Evolutionary conservation across 2,113 vertebrate species (phyloP), one percentile per base, ranked within the genome.

Genomic region (Bambusicola thoracicus): DNA sequence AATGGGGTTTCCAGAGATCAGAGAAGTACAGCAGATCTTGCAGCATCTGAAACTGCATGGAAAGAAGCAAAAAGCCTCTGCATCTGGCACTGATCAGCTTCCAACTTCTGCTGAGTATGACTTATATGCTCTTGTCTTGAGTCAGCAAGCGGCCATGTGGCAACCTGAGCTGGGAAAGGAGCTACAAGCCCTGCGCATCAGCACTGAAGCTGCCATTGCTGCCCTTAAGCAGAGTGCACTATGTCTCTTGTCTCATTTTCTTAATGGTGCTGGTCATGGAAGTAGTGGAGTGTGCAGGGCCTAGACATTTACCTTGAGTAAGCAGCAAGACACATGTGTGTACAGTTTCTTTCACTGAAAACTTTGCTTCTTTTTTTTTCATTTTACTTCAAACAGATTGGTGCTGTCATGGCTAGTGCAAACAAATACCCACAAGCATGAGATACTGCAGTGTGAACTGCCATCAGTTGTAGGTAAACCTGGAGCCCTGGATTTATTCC

Each of bases 171-270:
- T 80, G 34, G 55, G 22, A 11, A 53, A 6, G 49, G 13, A 86
- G 20, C 25, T 68, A 21, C 6, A 8, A 61, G 49, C 5, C 18
- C 29, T 8, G 2, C 32, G 3, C 36, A 68, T 30, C 32, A 58
- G 12, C 19, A 24, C 29, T 51, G 46, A 14, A 32, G 24, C 10
- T 55, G 25, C 79, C 49, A 65, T 6, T 62, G 3, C 15, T 83
- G 11, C 19, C 30, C 55, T 73, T 24, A 8, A 24, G 41, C 2
- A 6, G 15, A 32, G 6, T 5, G 4, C 0, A 0, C 4, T 44
- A 8, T 6, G 22, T 4, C 8, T 67, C 21, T 63, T 1, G 1
- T 38, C 19, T 19, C 1, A 2, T 59, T 94, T 89, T 62, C 46
- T 75, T 8, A 53, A 38, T 40, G 8, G 69, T 59, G 7, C 51